Conservation (phyloP, 2,888 invertebrate species). For the Sepiola atlantica region DNA sequence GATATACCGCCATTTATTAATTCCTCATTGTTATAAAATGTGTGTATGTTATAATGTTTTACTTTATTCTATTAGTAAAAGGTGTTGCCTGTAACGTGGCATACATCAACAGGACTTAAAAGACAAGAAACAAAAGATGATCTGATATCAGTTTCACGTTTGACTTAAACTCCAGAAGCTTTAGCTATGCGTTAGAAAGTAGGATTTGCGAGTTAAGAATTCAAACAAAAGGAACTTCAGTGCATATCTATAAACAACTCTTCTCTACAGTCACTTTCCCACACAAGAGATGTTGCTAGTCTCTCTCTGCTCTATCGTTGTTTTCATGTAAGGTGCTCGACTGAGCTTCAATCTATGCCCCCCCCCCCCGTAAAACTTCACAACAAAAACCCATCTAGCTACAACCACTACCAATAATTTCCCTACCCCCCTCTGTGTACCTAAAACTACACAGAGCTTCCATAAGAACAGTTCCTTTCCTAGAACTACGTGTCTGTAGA, state of each 20-base stretch:
- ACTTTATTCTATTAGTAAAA: not conserved
- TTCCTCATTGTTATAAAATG: not conserved
- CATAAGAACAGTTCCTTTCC: too few relatives aligned
- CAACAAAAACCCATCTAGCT: too few relatives aligned
- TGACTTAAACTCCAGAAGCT: not conserved
- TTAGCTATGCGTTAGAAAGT: not conserved
- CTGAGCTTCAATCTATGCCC: too few relatives aligned
- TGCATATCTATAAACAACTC: not conserved
- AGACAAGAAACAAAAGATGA: not conserved
- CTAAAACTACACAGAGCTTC: too few relatives aligned
- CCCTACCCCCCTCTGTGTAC: too few relatives aligned
- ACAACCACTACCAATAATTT: too few relatives aligned
- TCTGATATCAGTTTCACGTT: not conserved
- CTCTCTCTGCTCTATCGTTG: too few relatives aligned
- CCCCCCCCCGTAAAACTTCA: too few relatives aligned
- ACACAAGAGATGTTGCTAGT: too few relatives aligned
- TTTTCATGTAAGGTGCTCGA: too few relatives aligned
- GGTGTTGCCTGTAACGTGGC: not conserved
- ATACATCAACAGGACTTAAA: not conserved
- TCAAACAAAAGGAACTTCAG: not conserved
- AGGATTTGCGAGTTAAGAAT: not conserved
- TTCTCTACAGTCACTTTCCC: too few relatives aligned
- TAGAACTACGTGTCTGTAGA: too few relatives aligned
- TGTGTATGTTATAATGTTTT: not conserved
- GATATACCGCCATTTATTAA: not conserved